A percentile compares a stretch with the other conserved stretches of the same genome.
These are phyloP conservation scores for Lordiphosa stackelbergi DNA, from an alignment of 1,140 invertebrate genomes.

Conservation along the genomic window DNA sequence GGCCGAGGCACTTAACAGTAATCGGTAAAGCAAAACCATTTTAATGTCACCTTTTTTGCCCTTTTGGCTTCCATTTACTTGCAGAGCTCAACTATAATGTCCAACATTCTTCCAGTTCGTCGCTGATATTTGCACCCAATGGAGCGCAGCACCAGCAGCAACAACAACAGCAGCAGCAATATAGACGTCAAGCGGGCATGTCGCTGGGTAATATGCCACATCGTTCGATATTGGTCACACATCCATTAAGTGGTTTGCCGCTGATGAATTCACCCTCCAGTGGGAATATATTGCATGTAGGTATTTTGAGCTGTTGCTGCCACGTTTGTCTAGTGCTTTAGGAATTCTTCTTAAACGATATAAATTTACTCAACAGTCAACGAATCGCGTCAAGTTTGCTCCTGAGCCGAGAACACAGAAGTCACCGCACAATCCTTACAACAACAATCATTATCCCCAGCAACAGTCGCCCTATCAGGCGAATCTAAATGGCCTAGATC, in stretches of 20 bases:
- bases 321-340: neutral
- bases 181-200: conserved; percentile 62
- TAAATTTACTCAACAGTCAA: conserved; percentile 20
- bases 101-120: conserved; percentile 77
- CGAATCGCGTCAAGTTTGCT: conserved; percentile 74
- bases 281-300: conserved; percentile 83
- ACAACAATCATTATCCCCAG: conserved; percentile 42
- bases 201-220: conserved; percentile 69
- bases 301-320: conserved; percentile 5
- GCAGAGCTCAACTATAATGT: conserved; percentile 76
- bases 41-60: conserved; percentile 60
- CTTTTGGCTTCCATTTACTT: conserved; percentile 56
- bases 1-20: conserved; percentile 50
- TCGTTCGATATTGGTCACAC: conserved; percentile 72
- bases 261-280: conserved; percentile 82
- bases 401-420: conserved; percentile 60
- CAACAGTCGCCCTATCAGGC: conserved; percentile 39
- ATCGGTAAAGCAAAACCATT: conserved; percentile 61
- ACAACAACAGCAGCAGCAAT: conserved; percentile 72
- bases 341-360: neutral
- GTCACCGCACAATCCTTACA: conserved; percentile 35
- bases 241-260: conserved; percentile 67
- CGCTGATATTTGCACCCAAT: conserved; percentile 73
- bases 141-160: conserved; percentile 76
- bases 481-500: conserved; percentile 69